These are phyloP conservation scores for Charadrius vociferus DNA, from an alignment of 2,113 vertebrate genomes.

Conservation along the genomic window DNA sequence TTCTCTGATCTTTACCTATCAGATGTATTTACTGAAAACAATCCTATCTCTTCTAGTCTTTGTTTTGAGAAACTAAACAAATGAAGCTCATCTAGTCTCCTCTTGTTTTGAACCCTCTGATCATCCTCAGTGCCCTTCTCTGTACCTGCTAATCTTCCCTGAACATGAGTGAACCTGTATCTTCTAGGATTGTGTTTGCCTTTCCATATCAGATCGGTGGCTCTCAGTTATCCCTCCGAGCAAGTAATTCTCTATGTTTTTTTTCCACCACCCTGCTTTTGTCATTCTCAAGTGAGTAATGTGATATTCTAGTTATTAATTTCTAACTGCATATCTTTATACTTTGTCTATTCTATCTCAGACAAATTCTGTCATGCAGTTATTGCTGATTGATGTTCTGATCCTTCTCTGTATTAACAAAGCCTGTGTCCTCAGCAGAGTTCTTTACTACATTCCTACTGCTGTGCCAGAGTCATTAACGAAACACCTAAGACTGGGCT, in stretches of 20 bases:
- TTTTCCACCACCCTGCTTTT: slow-evolving; percentile 17
- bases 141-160: slow-evolving; percentile 47
- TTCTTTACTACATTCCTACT: neutral
- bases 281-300: slow-evolving; percentile 41
- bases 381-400: slow-evolving; percentile 10
- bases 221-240: slow-evolving; percentile 34
- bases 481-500: neutral
- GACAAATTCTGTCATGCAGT: neutral
- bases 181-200: slow-evolving; percentile 36
- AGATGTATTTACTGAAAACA: slow-evolving; percentile 67
- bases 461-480: slow-evolving; percentile 1
- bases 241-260: neutral
- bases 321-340: slow-evolving; percentile 29
- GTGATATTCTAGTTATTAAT: slow-evolving; percentile 37
- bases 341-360: neutral
- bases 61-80: slow-evolving; percentile 62
- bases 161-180: slow-evolving; percentile 53
- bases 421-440: neutral
- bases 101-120: slow-evolving; percentile 59
- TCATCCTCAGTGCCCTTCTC: slow-evolving; percentile 25
- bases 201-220: slow-evolving; percentile 22
- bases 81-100: slow-evolving; percentile 58
- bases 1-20: slow-evolving; percentile 61
- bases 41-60: slow-evolving; percentile 61
- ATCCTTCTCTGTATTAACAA: neutral